Evolutionary conservation across 2,888 invertebrate genomes (phyloP), one percentile per base, ranked within the genome.

Genomic region (Doris montereyensis): DNA sequence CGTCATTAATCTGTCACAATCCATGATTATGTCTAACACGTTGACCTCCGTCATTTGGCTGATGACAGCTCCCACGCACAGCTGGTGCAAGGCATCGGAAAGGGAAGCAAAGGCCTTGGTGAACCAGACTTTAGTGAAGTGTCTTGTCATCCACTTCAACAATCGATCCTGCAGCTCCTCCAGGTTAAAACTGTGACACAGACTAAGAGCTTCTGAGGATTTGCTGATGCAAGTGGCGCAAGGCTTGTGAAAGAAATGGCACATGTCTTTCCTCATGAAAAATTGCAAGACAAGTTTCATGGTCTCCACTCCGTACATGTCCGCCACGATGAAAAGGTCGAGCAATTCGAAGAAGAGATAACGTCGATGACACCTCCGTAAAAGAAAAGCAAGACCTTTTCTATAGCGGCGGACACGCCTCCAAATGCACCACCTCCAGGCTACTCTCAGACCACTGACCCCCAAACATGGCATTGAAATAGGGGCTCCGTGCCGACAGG

Each of bases 331-430:
- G 30, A 75, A 79, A 21, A 79, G 52, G 13, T 79, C 75, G 13
- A 30, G 57, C 28, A 79, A 26, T 21, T 75, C 57, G 13, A 17
- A 21, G 24, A n/a, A 30, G 21, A 26, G 1, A 30, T 3, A 10
- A 79, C 34, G n/a, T 68, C 75, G 57, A 96, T 95, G 34, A 96
- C 95, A 1, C 98, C 98, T 81, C 97, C 97, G 89, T 98, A 98
- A 84, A 98, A 96, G 90, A 97, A 97, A 86, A 97, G 96, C 81
- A 98, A 92, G 0, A 97, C 95, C 92, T 97, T 97, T 91, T 97
- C 96, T 2, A 97, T 96, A 94, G 95, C 84, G 3, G 83, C 78
- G 0, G 82, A 81, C 1, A 85, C 78, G 26, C 96, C 87, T 96
- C 96, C 79, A 97, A 92, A n/a, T 95, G 94, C 79, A 97, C 96